Percentiles rank a stretch among this genome's conserved stretches.
Evolutionary conservation across 2,888 invertebrate genomes (phyloP).

Genomic region (Agrotis segetum): DNA sequence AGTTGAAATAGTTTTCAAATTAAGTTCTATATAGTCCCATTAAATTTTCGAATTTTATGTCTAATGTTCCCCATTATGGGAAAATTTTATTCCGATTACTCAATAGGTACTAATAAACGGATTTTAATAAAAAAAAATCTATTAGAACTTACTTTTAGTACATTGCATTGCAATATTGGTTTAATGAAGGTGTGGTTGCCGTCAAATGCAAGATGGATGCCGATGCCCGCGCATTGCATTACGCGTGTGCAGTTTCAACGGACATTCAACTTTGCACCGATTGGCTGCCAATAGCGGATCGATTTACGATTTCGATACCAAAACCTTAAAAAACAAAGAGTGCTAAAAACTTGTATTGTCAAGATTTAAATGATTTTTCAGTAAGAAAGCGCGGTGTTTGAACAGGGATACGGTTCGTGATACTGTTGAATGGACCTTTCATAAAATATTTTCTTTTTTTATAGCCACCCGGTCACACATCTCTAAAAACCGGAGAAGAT

Average conservation of each 20-base stretch:
- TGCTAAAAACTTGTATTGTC: not conserved
- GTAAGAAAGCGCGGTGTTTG: not conserved
- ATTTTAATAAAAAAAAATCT: too few relatives aligned
- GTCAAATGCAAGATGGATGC: conserved; percentile 21
- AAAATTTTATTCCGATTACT: not conserved
- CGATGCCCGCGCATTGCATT: conserved; percentile 22
- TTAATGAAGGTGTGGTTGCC: conserved; percentile 26
- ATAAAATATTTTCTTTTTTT: not conserved
- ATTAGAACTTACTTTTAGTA: not conserved
- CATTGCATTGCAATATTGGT: not conserved
- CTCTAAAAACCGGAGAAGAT: conserved; percentile 1
- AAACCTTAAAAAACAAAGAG: not conserved
- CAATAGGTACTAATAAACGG: not conserved
- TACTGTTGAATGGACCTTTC: too few relatives aligned
- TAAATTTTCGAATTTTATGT: not conserved
- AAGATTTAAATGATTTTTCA: not conserved
- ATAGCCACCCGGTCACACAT: not conserved
- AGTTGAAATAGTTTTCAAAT: not conserved
- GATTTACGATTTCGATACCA: not conserved
- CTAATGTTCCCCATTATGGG: not conserved
- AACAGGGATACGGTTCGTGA: not conserved
- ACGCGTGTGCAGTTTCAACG: conserved; percentile 21
- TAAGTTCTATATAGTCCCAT: not conserved
- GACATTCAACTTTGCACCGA: conserved; percentile 17
- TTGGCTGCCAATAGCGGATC: conserved; percentile 10